Conservation (phyloP, 2,888 invertebrate genomes). For the Andrena bucephala region DNA sequence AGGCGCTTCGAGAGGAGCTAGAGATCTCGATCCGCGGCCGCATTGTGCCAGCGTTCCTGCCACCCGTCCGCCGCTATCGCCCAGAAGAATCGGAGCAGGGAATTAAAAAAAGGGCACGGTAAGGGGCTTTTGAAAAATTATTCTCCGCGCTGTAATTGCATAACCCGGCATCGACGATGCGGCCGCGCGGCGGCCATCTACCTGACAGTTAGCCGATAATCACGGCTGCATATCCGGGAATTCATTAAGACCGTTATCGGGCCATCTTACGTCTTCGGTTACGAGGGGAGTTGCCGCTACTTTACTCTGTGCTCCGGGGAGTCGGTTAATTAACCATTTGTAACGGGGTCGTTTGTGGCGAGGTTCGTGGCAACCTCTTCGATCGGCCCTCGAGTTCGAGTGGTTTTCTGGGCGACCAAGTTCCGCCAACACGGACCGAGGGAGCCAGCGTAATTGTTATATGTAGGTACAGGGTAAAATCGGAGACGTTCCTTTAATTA, state of each 20-base stretch:
- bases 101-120: constrained; percentile 15
- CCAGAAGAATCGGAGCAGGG: constrained; percentile 30
- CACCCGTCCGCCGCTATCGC: neutral
- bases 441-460: too few relatives aligned
- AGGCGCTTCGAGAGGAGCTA: constrained; percentile 8
- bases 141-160: constrained; percentile 68
- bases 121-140: constrained; percentile 69
- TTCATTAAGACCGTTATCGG: constrained; percentile 66
- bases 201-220: constrained; percentile 68
- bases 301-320: constrained; percentile 23
- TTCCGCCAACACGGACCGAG: too few relatives aligned
- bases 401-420: too few relatives aligned
- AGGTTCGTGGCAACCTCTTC: neutral
- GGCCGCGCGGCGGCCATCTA: constrained; percentile 29
- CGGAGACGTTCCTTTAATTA: neutral
- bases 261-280: constrained; percentile 54
- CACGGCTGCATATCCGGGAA: constrained; percentile 47
- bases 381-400: constrained; percentile 11
- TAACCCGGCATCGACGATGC: constrained; percentile 45
- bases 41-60: constrained; percentile 16
- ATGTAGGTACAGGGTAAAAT: too few relatives aligned
- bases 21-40: constrained; percentile 22
- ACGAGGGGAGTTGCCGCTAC: constrained; percentile 19
- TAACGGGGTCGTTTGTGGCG: constrained; percentile 15
- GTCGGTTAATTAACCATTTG: constrained; percentile 43